Evolutionary conservation across 2,113 vertebrate species (phyloP), one percentile per base, ranked within the genome.

Genomic region (Scortum barcoo): DNA sequence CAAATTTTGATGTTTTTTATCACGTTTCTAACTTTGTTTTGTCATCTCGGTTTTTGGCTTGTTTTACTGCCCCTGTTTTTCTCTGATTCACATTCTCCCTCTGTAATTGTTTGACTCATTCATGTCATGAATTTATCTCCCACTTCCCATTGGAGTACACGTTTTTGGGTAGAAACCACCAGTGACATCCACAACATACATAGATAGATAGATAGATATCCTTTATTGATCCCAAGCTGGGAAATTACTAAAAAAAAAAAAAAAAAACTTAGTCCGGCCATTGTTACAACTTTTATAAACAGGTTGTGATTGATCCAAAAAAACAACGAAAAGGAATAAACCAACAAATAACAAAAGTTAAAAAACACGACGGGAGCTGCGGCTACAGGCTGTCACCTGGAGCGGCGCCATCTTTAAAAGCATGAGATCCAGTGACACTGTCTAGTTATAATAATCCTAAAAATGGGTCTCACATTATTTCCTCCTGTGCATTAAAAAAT

Each of bases 401-500:
- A n/a, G n/a, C n/a, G n/a, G n/a, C n/a, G n/a, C n/a, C n/a, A n/a
- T n/a, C n/a, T n/a, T n/a, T n/a, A n/a, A n/a, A n/a, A n/a, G n/a
- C n/a, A n/a, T n/a, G n/a, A 2, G 1, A 66, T 61, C 28, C 7
- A 44, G 36, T 73, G 6, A 57, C 4, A 53, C 3, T 70, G 12
- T 65, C 24, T 79, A 51, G 36, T 60, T 3, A 33, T 38, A 40
- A 74, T 19, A 14, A 42, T 56, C 67, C 13, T 78, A 30, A 16
- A 82, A 56, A 86, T 22, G 30, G 42, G 30, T 62, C 24, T 44
- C 1, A 0, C 51, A 46, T 71, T 28, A 68, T 86, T 50, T 77
- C 26, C 20, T 3, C 22, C 46, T 75, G 83, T 87, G 63, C 56
- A 88, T 78, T n/a, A 24, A 76, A 69, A 78, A 80, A 36, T 26